Evolutionary conservation across 1,140 invertebrate genomes (phyloP).

Genomic region (Antheraea mylitta): DNA sequence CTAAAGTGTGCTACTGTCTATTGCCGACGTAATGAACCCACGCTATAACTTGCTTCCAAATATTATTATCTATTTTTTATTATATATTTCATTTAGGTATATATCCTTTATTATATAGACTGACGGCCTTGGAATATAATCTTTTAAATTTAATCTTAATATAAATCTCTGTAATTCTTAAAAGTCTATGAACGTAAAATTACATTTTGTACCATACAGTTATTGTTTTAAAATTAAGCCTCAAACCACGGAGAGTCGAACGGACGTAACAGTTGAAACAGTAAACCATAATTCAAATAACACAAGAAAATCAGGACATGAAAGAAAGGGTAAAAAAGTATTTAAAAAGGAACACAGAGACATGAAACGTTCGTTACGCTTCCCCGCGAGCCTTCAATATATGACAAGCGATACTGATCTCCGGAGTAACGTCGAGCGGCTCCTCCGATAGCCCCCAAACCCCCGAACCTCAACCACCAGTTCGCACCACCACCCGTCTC

Average conservation of each 20-base stretch:
- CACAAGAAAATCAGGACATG: no score
- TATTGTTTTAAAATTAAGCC: conserved; percentile 69
- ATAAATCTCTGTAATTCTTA: conserved; percentile 74
- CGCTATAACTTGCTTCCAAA: conserved; percentile 52
- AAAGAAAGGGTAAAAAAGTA: not conserved
- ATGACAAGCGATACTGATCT: conserved; percentile 46
- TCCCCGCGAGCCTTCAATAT: conserved; percentile 41
- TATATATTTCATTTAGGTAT: conserved; percentile 44
- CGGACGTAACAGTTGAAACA: conserved; percentile 1
- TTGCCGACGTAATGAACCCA: conserved; percentile 46
- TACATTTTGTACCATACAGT: conserved; percentile 73
- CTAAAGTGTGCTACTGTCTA: conserved; percentile 41
- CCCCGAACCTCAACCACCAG: conserved; percentile 12
- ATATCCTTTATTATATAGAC: conserved; percentile 45
- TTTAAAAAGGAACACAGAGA: not conserved
- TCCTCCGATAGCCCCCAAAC: conserved; percentile 25
- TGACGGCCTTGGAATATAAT: conserved; percentile 38
- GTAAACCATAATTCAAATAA: not conserved
- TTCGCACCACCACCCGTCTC: not conserved
- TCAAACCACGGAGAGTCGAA: conserved; percentile 44
- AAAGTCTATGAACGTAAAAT: conserved; percentile 73
- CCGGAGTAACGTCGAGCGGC: conserved; percentile 33
- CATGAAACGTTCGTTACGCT: conserved; percentile 22
- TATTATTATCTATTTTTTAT: conserved; percentile 50
- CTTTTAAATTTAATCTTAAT: conserved; percentile 59